Evolutionary conservation across 2,888 invertebrate genomes (phyloP).

Genomic region (Meganola albula): DNA sequence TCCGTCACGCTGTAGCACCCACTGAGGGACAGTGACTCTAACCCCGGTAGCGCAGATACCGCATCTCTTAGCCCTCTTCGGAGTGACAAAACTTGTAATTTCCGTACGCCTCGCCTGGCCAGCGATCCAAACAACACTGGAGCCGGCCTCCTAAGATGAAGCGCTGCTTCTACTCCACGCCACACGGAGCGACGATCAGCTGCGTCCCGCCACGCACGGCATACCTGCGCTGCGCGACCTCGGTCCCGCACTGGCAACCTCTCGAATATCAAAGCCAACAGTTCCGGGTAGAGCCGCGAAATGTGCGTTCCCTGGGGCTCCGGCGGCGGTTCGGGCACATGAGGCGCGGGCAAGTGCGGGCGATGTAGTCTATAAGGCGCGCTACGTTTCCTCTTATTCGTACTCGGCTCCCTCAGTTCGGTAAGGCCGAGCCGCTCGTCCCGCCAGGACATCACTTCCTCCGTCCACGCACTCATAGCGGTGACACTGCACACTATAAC

Average conservation of each 20-base stretch:
- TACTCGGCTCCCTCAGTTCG: slow-evolving; percentile 62
- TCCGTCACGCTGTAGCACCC: slow-evolving; percentile 97
- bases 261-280: slow-evolving; percentile 93
- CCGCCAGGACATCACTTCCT: slow-evolving; percentile 69
- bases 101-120: slow-evolving; percentile 90
- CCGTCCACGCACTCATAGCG: slow-evolving; percentile 73
- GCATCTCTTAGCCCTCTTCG: slow-evolving; percentile 90
- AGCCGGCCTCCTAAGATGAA: slow-evolving; percentile 90
- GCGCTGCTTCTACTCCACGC: slow-evolving; percentile 94
- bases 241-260: slow-evolving; percentile 92
- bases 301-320: slow-evolving; percentile 84
- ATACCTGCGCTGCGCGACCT: slow-evolving; percentile 94
- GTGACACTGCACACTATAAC: slow-evolving; percentile 63
- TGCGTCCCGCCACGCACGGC: slow-evolving; percentile 93
- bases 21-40: slow-evolving; percentile 92
- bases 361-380: slow-evolving; percentile 83
- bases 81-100: slow-evolving; percentile 92
- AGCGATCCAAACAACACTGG: slow-evolving; percentile 91
- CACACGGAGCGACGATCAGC: slow-evolving; percentile 95
- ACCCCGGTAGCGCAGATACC: slow-evolving; percentile 88
- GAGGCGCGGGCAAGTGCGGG: slow-evolving; percentile 76
- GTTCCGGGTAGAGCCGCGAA: slow-evolving; percentile 93
- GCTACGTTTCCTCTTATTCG: slow-evolving; percentile 71
- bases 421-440: slow-evolving; percentile 68
- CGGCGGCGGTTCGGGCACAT: slow-evolving; percentile 66